phyloP scores from a whole-genome alignment of 1,140 invertebrate species.

The Drosophila mauritiana region DNA sequence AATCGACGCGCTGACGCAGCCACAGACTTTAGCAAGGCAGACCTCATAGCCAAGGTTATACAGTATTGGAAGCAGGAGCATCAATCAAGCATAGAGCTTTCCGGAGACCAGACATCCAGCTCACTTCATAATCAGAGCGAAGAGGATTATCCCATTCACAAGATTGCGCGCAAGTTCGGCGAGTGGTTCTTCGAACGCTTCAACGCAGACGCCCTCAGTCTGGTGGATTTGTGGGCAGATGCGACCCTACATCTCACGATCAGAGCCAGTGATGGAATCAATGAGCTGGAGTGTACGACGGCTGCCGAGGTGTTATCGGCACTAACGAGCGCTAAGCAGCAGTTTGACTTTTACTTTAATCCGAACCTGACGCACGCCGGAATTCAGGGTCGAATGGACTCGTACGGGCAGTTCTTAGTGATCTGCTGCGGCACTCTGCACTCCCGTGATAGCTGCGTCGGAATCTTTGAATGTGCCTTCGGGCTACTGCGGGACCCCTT shows the following conservation, averaged over 20 bases:
- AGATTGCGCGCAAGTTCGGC: constrained; percentile 86
- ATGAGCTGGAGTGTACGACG: constrained; percentile 30
- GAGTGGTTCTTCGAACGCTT: constrained; percentile 87
- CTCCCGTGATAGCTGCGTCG: constrained; percentile 85
- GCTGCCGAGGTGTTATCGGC: constrained; percentile 45
- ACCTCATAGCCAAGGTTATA: constrained; percentile 84
- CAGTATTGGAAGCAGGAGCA: constrained; percentile 80
- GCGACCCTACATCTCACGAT: constrained; percentile 58
- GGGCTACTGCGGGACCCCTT: constrained; percentile 87
- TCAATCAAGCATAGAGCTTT: neutral
- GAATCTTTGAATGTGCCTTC: constrained; percentile 88
- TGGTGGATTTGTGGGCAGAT: constrained; percentile 87
- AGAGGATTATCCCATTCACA: constrained; percentile 75
- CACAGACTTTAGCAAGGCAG: constrained; percentile 85
- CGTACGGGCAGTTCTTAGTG: constrained; percentile 87
- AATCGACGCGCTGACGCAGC: constrained; percentile 74
- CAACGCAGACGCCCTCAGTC: constrained; percentile 85
- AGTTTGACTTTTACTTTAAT: constrained; percentile 87
- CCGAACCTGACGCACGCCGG: constrained; percentile 86
- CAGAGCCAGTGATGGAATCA: constrained; percentile 44
- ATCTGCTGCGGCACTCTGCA: constrained; percentile 88
- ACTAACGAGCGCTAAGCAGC: constrained; percentile 46
- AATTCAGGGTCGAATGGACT: constrained; percentile 86
- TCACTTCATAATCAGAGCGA: neutral
- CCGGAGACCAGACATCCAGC: neutral